A percentile compares a stretch with the other conserved stretches of the same genome.
Conservation (phyloP, 2,113 vertebrate genomes). For the Amphiprion percula region DNA sequence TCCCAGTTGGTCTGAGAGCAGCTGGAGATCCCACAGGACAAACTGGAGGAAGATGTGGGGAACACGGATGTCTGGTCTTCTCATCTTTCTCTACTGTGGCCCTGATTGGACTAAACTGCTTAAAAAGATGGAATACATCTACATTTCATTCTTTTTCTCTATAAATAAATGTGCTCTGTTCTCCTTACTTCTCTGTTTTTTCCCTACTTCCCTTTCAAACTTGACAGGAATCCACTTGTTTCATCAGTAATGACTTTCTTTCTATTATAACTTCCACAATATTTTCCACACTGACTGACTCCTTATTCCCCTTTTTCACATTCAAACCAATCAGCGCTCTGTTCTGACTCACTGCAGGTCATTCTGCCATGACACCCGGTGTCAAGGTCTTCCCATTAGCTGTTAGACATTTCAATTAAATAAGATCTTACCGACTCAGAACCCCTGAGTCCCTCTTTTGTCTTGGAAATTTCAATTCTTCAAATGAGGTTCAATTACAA, state of each 20-base stretch:
- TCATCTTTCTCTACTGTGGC: too few species aligned
- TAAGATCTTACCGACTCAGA: background rate
- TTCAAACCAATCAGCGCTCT: background rate
- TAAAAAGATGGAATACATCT: too few species aligned
- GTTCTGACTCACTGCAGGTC: background rate
- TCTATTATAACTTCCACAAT: background rate
- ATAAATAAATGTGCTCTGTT: too few species aligned
- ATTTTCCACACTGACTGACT: background rate
- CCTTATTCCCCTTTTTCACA: background rate
- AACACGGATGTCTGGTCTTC: too few species aligned
- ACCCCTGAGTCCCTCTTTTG: background rate
- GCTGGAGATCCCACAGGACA: too few species aligned
- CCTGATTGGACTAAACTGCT: too few species aligned
- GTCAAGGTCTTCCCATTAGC: background rate
- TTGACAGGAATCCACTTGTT: background rate
- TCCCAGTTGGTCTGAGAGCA: too few species aligned
- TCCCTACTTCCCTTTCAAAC: background rate
- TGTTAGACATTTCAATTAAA: background rate
- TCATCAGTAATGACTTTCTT: constrained; percentile 3
- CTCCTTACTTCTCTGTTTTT: too few species aligned
- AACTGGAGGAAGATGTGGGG: too few species aligned
- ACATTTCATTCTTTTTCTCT: too few species aligned
- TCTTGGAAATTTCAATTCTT: background rate
- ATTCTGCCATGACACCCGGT: background rate
- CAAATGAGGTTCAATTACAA: background rate